phyloP scores from a whole-genome alignment of 2,888 invertebrate genomes.

The Oscheius sp. region DNA sequence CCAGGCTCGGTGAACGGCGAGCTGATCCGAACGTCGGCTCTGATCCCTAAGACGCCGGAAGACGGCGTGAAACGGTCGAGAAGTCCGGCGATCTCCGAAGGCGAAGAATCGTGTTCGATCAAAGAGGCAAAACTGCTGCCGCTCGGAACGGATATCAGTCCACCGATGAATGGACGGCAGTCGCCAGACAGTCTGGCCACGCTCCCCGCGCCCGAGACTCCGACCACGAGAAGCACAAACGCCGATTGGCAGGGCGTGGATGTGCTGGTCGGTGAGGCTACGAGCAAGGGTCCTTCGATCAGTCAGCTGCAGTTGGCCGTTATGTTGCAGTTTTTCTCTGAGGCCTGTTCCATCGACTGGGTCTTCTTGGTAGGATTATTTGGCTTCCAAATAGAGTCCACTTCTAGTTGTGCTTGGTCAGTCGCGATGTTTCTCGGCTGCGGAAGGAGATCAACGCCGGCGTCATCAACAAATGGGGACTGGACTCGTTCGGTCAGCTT shows the following conservation, averaged over 20 bases:
- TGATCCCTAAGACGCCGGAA: slow-evolving; percentile 36
- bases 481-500: slow-evolving; percentile 45
- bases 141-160: slow-evolving; percentile 3
- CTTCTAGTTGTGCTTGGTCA: slow-evolving; percentile 60
- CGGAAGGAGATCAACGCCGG: slow-evolving; percentile 48
- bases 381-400: not conserved
- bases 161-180: slow-evolving; percentile 1
- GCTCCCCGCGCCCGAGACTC: slow-evolving; percentile 36
- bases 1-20: not conserved
- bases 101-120: slow-evolving; percentile 19
- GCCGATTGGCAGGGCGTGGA: slow-evolving; percentile 53
- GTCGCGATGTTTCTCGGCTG: slow-evolving; percentile 60
- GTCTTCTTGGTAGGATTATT: slow-evolving; percentile 54
- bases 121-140: slow-evolving; percentile 34
- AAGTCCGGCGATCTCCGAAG: slow-evolving; percentile 8
- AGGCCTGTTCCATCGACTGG: slow-evolving; percentile 66
- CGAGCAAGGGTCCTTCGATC: slow-evolving; percentile 41
- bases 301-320: slow-evolving; percentile 51
- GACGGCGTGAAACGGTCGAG: not conserved
- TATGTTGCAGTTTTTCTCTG: slow-evolving; percentile 58
- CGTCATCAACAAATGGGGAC: slow-evolving; percentile 45
- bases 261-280: slow-evolving; percentile 47
- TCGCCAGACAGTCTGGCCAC: slow-evolving; percentile 37
- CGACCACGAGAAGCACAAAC: slow-evolving; percentile 43
- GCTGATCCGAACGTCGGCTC: slow-evolving; percentile 2